Evolutionary conservation across 64 coral and sea anemone species (phyloP), one percentile per base, ranked within the genome.

Genomic region (Porites australiensis): DNA sequence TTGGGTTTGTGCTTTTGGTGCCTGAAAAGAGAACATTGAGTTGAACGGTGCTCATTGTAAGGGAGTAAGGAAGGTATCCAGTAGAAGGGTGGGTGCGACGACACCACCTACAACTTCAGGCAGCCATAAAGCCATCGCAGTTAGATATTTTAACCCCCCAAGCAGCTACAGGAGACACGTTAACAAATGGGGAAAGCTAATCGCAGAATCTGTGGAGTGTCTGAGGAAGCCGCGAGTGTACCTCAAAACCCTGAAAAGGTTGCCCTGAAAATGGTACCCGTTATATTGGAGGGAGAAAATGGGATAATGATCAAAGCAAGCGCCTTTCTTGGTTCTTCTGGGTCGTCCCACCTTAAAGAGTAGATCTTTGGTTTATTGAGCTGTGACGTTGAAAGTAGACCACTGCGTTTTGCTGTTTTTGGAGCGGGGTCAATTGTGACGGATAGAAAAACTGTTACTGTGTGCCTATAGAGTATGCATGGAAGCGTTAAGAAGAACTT

Each of bases 381-480:
- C 12, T 5, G 11, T 37, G 70, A 13, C 6, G 6, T 5, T 7
- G 8, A 72, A 3, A 9, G 23, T 44, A 44, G 10, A 72, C 23
- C 53, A 37, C n/a, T 61, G 2, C 79, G 61, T 66, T 58, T 65
- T 2, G 5, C 79, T 16, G 79, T 64, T 13, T 51, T 82, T 65
- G 79, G 79, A 65, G 61, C 22, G 12, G 61, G 22, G 53, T 61
- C 23, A 10, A 15, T 63, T 27, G 21, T 80, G 3, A 80, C 55
- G 6, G 77, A 80, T 13, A 80, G 77, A 22, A 80, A 80, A 80
- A 80, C 77, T 61, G 76, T 78, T 8, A 57, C 50, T 78, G 75
- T 27, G 18, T 9, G 12, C 51, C 4, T 78, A 10, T 50, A 78
- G 19, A 78, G 75, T 78, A 57, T 58, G 16, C 19, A 78, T 45